Base-by-base conservation (phyloP, 2,888 invertebrate genomes). In the Troides aeacus region DNA sequence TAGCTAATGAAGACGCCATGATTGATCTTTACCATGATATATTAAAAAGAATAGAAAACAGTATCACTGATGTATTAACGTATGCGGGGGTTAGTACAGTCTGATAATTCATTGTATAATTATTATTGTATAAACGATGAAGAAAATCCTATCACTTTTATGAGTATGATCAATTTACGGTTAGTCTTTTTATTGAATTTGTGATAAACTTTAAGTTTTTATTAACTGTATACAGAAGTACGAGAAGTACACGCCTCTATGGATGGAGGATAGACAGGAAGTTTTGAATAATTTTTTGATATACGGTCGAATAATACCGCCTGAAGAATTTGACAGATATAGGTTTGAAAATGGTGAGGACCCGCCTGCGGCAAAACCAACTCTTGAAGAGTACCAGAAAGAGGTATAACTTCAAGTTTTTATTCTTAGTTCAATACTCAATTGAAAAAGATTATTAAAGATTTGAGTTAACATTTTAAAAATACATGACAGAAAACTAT, bases 241-340 rank as follows among this genome's bases (percentile, higher is more conserved):
- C 77, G 94, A 95, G 68, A 93, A 94, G 72, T 97, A 96, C 81
- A 93, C 95, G 0, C 96, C 95, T 78, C 87, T 98, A 12, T 99
- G 98, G 98, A 84, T 94, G 64, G 96, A 97, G 79, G 95, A 97
- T 81, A 93, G 95, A 57, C 94, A 95, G 66, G 95, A 96, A 77
- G 96, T 96, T 78, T 90, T 98, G 78, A 86, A 93, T 0, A 94
- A 95, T 74, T 98, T 98, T 86, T 87, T 98, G 66, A 94, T 93
- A 72, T 97, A 96, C 81, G 96, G 96, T 0, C 94, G 96, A 66
- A 93, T 94, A 6, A 93, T 97, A n/a, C 94, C 95, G 0, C 89
- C 94, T 0, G 95, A 96, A 68, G 97, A 97, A 81, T 90, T 96
- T 62, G 96, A 96, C 72, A 89, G 86, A 69, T 89, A 91, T 72